A percentile compares a stretch with the other conserved stretches of the same genome.
Conservation (phyloP, 2,888 invertebrate species). For the Germaria angustata region DNA sequence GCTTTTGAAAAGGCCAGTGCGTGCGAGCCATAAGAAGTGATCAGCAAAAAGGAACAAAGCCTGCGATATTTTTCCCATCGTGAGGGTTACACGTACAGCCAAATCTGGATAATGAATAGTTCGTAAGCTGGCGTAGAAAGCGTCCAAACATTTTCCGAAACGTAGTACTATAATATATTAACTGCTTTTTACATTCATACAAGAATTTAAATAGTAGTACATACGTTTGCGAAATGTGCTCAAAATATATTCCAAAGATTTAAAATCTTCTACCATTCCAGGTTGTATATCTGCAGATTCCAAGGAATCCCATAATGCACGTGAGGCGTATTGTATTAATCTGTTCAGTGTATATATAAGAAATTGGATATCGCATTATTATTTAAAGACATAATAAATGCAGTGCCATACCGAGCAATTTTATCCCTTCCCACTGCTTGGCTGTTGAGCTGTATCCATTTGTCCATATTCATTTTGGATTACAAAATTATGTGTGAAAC, state of each 20-base stretch:
- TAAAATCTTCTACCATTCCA: slow-evolving; percentile 86
- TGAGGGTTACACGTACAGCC: slow-evolving; percentile 85
- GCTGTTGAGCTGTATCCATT: slow-evolving; percentile 76
- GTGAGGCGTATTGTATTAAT: slow-evolving; percentile 89
- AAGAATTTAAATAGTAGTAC: slow-evolving; percentile 67
- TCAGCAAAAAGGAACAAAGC: slow-evolving; percentile 91
- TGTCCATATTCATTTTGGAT: slow-evolving; percentile 74
- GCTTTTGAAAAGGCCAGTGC: slow-evolving; percentile 84
- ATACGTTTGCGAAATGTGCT: slow-evolving; percentile 93
- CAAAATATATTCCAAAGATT: slow-evolving; percentile 89
- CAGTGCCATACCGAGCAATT: slow-evolving; percentile 75
- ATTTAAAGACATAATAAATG: neutral
- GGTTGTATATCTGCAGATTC: slow-evolving; percentile 82
- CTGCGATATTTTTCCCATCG: slow-evolving; percentile 89
- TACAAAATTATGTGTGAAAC: neutral
- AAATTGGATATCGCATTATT: neutral
- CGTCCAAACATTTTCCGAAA: slow-evolving; percentile 91
- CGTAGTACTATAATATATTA: slow-evolving; percentile 86
- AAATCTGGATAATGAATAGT: slow-evolving; percentile 87
- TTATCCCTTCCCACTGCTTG: slow-evolving; percentile 79
- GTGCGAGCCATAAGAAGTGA: slow-evolving; percentile 91
- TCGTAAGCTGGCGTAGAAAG: slow-evolving; percentile 87
- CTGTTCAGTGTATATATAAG: slow-evolving; percentile 79
- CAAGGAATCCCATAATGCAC: slow-evolving; percentile 89
- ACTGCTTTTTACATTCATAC: neutral